Evolutionary conservation across 2,797 vertebrate species (phyloP), one percentile per base, ranked within the genome.

Genomic region (Eulemur mongoz): DNA sequence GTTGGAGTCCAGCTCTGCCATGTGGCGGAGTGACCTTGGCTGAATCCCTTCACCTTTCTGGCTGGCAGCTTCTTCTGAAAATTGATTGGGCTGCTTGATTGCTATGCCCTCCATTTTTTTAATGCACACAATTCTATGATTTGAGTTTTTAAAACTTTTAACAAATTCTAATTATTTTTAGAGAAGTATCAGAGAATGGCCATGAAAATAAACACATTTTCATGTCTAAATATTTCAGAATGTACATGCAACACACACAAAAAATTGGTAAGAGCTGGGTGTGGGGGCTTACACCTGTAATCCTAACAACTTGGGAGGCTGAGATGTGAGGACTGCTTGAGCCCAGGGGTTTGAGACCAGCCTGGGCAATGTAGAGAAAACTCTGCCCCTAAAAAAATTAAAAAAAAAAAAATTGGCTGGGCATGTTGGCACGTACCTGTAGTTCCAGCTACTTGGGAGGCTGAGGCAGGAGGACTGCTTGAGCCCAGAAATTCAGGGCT

Each of bases 171-270:
- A 80, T 22, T 65, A 32, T 70, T 95, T 48, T 72, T 50, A 86
- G 23, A 84, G 52, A 86, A 30, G 3, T 82, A 38, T 57, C 43
- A 38, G 61, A 79, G 35, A 45, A 32, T 15, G 92, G 22, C 8
- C 43, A 78, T 70, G 83, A 40, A 91, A 89, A 72, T 65, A 81
- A 50, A 50, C 35, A 76, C 11, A 52, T 92, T n/a, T 92, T 89
- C 48, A 72, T 50, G 79, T 91, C 22, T 22, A 96, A 84, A 80
- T 92, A 79, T 69, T 93, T 92, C 40, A 65, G 52, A 65, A 83
- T 72, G 32, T 75, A 40, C 5, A 11, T n/a, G 27, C 15, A 85
- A 67, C 57, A 78, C 3, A 67, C 57, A 10, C 78, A 90, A 61
- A n/a, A 38, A 25, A 20, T 52, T 69, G 50, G 7, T 38, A 79